These are phyloP conservation scores for Sitta europaea DNA, from an alignment of 2,113 vertebrate species.

Conservation along the genomic window DNA sequence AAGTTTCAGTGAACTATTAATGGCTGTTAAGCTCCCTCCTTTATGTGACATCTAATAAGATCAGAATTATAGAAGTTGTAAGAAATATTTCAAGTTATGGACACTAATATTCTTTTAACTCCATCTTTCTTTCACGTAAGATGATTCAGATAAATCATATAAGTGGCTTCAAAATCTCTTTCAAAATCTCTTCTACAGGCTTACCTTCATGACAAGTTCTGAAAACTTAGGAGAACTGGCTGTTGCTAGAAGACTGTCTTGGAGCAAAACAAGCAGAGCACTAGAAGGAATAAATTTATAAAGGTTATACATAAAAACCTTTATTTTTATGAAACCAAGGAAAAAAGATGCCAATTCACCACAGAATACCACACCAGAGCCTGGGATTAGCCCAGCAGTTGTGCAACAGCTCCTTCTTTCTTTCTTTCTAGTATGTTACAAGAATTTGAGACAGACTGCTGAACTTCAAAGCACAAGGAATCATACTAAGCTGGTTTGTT, in stretches of 20 bases:
- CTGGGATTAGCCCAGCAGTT: neutral
- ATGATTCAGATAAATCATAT: neutral
- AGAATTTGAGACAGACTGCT: neutral
- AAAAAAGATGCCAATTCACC: neutral
- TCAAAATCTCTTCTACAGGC: neutral
- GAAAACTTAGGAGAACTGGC: constrained; percentile 90
- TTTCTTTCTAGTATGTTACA: neutral
- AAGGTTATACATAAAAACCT: neutral
- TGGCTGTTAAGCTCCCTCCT: neutral
- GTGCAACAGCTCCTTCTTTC: neutral
- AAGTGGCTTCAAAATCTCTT: neutral
- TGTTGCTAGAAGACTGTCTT: constrained; percentile 91
- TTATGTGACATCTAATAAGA: neutral
- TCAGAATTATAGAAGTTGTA: neutral
- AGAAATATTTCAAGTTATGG: neutral
- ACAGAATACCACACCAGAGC: neutral
- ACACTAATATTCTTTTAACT: neutral
- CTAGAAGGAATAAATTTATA: constrained; percentile 65
- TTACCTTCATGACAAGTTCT: constrained; percentile 97
- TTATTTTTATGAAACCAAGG: no score
- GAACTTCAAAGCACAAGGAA: neutral
- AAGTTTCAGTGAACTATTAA: neutral
- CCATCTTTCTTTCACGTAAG: neutral
- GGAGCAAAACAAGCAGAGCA: constrained; percentile 91
- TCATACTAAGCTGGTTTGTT: neutral